Evolutionary conservation across 2,113 vertebrate species (phyloP).

Genomic region (Poeciliopsis prolifica): DNA sequence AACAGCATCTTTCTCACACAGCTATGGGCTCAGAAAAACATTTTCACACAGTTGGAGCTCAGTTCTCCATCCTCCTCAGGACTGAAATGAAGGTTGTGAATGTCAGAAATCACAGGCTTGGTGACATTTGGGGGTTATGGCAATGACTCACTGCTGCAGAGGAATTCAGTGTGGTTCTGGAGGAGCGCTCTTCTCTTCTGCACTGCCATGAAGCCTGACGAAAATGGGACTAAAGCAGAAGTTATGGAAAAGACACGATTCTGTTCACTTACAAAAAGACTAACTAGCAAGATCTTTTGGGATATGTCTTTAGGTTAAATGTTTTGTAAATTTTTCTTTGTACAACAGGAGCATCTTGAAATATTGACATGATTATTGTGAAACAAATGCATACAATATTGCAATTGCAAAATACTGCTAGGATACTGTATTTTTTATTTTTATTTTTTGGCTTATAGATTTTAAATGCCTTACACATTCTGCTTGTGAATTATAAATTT

Average conservation of each 20-base stretch:
- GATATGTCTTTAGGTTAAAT: background rate
- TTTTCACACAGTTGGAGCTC: slow-evolving; percentile 19
- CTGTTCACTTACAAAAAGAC: background rate
- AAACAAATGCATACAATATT: background rate
- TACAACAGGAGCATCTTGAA: background rate
- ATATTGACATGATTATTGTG: background rate
- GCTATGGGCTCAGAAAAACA: background rate
- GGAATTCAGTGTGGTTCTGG: slow-evolving; percentile 32
- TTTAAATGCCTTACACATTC: no score
- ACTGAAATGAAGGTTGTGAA: slow-evolving; percentile 41
- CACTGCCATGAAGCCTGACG: background rate
- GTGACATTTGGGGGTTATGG: slow-evolving; percentile 31
- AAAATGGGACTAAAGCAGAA: background rate
- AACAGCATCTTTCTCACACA: background rate
- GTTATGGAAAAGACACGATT: background rate
- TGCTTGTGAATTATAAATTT: background rate
- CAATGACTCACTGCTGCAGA: slow-evolving; percentile 18
- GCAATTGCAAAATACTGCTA: background rate
- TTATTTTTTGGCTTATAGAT: no score
- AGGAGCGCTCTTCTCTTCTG: slow-evolving; percentile 9
- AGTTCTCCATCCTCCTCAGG: slow-evolving; percentile 14
- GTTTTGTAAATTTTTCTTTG: background rate
- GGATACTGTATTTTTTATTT: no score
- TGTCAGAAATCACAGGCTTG: slow-evolving; percentile 34
- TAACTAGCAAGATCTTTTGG: background rate